Conservation (phyloP, 1,140 invertebrate species). For the Xylocopa sonorina region DNA sequence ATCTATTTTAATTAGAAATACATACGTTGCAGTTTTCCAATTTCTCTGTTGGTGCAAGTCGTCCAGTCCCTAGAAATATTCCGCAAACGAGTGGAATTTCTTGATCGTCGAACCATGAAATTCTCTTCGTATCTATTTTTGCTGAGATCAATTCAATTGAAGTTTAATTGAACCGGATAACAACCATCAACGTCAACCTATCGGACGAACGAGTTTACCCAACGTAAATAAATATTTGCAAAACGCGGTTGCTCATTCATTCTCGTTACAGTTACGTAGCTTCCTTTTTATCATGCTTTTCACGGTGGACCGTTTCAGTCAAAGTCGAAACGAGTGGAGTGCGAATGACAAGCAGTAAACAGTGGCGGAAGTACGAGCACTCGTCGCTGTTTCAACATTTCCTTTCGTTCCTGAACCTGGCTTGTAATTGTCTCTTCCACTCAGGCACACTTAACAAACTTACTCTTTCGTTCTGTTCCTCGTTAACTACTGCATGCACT, state of each 20-base stretch:
- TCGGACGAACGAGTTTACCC: background rate
- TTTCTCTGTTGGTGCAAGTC: background rate
- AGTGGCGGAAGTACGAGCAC: background rate
- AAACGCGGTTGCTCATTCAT: background rate
- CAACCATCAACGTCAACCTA: background rate
- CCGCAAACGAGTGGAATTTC: too few relatives aligned
- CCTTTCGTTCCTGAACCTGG: too few relatives aligned
- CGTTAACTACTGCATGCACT: background rate
- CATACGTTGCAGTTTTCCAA: background rate
- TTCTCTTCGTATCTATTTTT: background rate
- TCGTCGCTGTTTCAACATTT: background rate
- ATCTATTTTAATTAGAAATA: background rate
- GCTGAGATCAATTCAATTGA: slow-evolving; percentile 1
- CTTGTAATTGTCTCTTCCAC: background rate
- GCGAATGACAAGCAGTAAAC: background rate
- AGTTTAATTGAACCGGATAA: slow-evolving; percentile 42
- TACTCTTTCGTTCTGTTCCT: background rate
- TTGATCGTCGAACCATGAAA: background rate
- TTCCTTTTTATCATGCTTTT: background rate
- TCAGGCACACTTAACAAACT: background rate
- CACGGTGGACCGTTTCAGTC: background rate
- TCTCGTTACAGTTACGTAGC: background rate
- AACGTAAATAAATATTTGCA: slow-evolving; percentile 38
- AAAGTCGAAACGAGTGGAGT: background rate
- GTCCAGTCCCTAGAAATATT: too few relatives aligned